Conservation (phyloP, 2,797 vertebrate genomes). For the Cossypha caffra region DNA sequence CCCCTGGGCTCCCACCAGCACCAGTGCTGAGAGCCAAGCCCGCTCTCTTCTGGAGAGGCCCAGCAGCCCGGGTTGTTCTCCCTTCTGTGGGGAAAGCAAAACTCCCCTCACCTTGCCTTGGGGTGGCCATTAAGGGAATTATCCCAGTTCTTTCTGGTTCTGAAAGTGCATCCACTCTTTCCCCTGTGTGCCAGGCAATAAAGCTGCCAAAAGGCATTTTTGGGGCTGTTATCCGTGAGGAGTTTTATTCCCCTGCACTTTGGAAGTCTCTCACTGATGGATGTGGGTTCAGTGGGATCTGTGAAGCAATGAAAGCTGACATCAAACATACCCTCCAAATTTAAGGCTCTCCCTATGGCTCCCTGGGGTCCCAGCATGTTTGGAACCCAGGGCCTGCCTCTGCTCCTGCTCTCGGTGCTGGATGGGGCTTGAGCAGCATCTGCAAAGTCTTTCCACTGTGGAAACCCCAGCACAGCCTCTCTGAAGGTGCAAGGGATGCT, state of each 20-base stretch:
- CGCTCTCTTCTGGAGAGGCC: neutral
- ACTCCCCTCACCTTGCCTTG: neutral
- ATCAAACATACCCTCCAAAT: neutral
- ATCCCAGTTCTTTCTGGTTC: neutral
- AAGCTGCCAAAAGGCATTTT: slow-evolving; percentile 36
- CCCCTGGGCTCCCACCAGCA: neutral
- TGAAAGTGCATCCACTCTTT: neutral
- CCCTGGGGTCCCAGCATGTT: rapidly evolving
- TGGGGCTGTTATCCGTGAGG: neutral
- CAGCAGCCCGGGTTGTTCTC: rapidly evolving
- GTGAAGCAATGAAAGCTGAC: neutral
- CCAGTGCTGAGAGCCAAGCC: too few species aligned
- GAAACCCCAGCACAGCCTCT: neutral
- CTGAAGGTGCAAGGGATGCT: rapidly evolving
- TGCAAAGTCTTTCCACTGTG: rapidly evolving
- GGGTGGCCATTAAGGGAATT: neutral
- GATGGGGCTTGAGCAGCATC: rapidly evolving
- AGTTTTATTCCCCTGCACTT: slow-evolving; percentile 35
- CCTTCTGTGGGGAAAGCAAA: rapidly evolving
- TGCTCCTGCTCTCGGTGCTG: rapidly evolving
- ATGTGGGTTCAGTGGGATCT: neutral
- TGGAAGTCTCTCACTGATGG: neutral
- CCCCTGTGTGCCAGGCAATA: neutral
- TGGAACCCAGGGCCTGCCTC: neutral
- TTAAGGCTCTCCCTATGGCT: neutral